These are phyloP conservation scores for Manis crassicaudata DNA, from an alignment of 2,797 vertebrate genomes.

Conservation along the genomic window DNA sequence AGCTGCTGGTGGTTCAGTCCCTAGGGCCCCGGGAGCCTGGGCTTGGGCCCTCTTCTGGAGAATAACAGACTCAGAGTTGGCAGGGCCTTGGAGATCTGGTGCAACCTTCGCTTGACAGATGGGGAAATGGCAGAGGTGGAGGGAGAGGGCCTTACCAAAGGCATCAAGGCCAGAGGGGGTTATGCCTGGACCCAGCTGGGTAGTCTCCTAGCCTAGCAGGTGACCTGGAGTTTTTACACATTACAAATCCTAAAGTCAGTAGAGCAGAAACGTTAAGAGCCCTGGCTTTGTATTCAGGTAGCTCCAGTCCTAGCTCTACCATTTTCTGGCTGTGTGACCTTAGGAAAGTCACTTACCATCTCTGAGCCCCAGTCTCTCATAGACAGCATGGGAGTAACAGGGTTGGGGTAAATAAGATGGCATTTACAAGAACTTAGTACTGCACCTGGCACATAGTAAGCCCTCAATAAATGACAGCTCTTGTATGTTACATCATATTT, in stretches of 20 bases:
- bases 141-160: background rate
- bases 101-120: conserved; percentile 49
- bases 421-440: background rate
- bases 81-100: conserved; percentile 43
- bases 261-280: background rate
- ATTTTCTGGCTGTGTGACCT: conserved; percentile 6
- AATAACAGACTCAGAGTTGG: background rate
- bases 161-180: background rate
- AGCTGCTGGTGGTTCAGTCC: background rate
- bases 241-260: background rate
- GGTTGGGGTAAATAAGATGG: background rate
- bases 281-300: background rate
- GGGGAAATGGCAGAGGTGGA: background rate
- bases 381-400: background rate
- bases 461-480: background rate
- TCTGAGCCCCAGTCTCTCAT: conserved; percentile 1
- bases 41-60: background rate
- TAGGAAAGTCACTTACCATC: conserved; percentile 2
- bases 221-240: conserved; percentile 22
- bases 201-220: background rate
- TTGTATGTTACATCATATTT: background rate
- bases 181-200: background rate
- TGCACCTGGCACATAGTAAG: background rate
- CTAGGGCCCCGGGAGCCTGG: background rate
- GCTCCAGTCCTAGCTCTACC: background rate